Evolutionary conservation across 2,113 vertebrate species (phyloP).

Genomic region (Pitta sordida): DNA sequence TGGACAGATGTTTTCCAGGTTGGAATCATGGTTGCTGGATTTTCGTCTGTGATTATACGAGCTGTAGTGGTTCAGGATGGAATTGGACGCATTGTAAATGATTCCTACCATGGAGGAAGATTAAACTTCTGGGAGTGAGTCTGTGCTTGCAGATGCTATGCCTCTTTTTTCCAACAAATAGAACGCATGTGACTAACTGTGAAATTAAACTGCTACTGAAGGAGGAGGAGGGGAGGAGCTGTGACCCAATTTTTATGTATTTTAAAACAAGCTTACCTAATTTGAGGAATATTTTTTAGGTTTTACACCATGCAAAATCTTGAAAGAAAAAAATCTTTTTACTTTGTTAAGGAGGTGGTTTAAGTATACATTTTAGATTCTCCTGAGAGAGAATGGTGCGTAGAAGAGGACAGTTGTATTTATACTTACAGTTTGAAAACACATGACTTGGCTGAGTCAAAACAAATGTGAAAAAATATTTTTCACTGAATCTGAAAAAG

Average conservation of each 20-base stretch:
- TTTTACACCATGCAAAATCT: not conserved
- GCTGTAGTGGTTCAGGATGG: slow-evolving; percentile 77
- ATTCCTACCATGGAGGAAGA: slow-evolving; percentile 81
- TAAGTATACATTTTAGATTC: not conserved
- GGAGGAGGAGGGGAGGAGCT: not conserved
- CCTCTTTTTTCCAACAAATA: not conserved
- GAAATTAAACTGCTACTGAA: not conserved
- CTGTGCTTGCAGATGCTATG: not conserved
- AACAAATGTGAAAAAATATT: not conserved
- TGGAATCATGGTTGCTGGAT: slow-evolving; percentile 86
- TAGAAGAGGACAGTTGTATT: not conserved
- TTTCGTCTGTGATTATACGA: slow-evolving; percentile 82
- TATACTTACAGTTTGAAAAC: not conserved
- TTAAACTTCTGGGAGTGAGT: slow-evolving; percentile 90
- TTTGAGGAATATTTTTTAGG: not conserved
- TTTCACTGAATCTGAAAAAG: not conserved
- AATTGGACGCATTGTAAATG: slow-evolving; percentile 73
- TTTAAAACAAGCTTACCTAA: not conserved
- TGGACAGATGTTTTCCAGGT: slow-evolving; percentile 93
- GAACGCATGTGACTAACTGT: not conserved
- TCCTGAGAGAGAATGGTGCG: not conserved
- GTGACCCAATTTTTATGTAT: not conserved
- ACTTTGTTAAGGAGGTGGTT: not conserved
- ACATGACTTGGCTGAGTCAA: not conserved
- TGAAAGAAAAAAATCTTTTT: not conserved